Base-by-base conservation (phyloP, 1,140 invertebrate genomes). In the Trichonephila clavata region DNA sequence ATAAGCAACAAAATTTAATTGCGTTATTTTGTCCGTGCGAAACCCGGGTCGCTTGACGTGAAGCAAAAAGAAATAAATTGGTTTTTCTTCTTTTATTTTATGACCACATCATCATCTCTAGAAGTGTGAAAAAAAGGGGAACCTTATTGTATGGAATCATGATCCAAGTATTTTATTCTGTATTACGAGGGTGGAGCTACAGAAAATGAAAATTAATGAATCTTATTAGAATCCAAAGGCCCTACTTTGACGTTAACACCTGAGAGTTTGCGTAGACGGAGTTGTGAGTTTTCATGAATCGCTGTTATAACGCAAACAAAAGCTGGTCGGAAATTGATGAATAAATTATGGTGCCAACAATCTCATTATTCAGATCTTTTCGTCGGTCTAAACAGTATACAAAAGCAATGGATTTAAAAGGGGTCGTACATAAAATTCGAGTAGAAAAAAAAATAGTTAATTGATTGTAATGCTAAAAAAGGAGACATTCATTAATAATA, bases 331-430 rank as follows among this genome's bases (percentile, higher is more conserved):
- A 68, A 94, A 94, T 94, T 89, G 93, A 94, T 94, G 93, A 90
- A 93, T 93, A 93, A 93, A 93, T 93, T 93, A 93, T 93, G 92
- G 92, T 89, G 86, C 86, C 92, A 88, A 93, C 92, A 89, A 94
- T 90, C 93, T 93, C 93, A 93, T 93, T 93, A 89, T 93, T 89
- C 93, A 89, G 84, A 63, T 68, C 93, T 93, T 93, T 93, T 89
- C 93, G 93, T 89, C 93, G 83, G 18, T 39, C 84, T 93, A 89
- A 93, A 93, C 68, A 88, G 92, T 93, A 93, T n/a, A 87, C 84
- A 87, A 93, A 50, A 87, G 83, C 32, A 92, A 60, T 87, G 83
- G 8, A 86, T 39, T 86, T 32, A 39, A 93, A 68, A 59, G 83
- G 86, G 86, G 80, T 68, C 60, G 61, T 84, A 16, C n/a, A 68